These are phyloP conservation scores for Porites lutea DNA, from an alignment of 64 coral and sea anemone genomes.

Conservation along the genomic window DNA sequence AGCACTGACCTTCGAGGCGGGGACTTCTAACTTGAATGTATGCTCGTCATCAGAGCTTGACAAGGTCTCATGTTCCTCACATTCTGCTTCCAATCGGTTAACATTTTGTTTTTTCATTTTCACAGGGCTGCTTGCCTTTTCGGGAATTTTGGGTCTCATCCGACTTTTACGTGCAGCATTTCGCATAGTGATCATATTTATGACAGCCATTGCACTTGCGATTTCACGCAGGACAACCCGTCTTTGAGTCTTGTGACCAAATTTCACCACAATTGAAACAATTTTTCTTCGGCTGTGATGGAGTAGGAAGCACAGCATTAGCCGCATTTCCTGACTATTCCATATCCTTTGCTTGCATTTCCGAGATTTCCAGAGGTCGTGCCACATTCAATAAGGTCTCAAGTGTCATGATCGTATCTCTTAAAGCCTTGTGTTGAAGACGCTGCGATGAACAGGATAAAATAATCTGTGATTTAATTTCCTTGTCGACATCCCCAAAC, in stretches of 20 bases:
- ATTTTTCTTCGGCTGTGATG: background rate
- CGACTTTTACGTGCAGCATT: background rate
- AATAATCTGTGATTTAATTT: conserved; percentile 61
- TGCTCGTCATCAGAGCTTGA: conserved; percentile 56
- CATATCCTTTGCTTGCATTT: conserved; percentile 53
- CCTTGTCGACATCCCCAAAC: conserved; percentile 62
- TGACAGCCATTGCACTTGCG: conserved; percentile 10
- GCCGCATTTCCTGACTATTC: conserved; percentile 51
- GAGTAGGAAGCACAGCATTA: conserved; percentile 6
- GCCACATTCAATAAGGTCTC: conserved; percentile 60
- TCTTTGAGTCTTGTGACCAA: background rate
- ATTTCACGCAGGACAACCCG: background rate
- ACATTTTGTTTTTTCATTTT: background rate
- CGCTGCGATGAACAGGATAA: conserved; percentile 55
- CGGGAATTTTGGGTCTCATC: background rate
- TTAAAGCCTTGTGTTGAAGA: conserved; percentile 49
- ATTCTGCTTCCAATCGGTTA: background rate
- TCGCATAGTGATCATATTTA: conserved; percentile 11
- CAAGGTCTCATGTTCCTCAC: background rate
- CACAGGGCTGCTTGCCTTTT: background rate
- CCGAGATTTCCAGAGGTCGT: conserved; percentile 56
- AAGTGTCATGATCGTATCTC: conserved; percentile 56
- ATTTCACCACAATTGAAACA: conserved; percentile 12
- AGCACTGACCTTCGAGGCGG: conserved; percentile 23
- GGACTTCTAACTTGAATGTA: conserved; percentile 27